Conservation (phyloP, 1,140 invertebrate species). For the Eueides isabella region DNA sequence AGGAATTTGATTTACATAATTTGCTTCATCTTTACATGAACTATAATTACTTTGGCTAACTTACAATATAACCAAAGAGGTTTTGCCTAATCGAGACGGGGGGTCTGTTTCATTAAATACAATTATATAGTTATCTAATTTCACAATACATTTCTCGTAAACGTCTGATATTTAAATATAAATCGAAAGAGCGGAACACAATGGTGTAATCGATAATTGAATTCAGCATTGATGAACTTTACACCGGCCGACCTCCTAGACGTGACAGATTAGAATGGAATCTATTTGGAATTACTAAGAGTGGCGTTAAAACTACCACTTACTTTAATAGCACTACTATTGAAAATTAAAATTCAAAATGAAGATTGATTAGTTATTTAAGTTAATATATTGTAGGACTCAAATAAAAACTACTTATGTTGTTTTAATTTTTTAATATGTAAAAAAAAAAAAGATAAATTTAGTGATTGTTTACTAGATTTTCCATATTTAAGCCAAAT, state of each 20-base stretch:
- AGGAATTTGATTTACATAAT: too few relatives aligned
- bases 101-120: constrained; percentile 70
- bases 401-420: too few relatives aligned
- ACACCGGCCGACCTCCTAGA: constrained; percentile 77
- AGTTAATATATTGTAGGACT: too few relatives aligned
- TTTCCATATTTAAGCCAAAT: too few relatives aligned
- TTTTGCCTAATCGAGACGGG: constrained; percentile 44
- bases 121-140: constrained; percentile 72
- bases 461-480: too few relatives aligned
- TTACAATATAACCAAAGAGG: background rate
- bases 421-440: too few relatives aligned
- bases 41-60: background rate
- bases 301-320: constrained; percentile 39
- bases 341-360: too few relatives aligned
- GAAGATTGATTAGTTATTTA: too few relatives aligned
- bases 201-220: constrained; percentile 82
- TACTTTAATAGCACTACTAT: too few relatives aligned
- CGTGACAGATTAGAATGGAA: constrained; percentile 81
- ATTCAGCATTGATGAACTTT: constrained; percentile 82
- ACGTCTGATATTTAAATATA: constrained; percentile 81
- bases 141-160: constrained; percentile 79
- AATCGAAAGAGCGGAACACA: constrained; percentile 80
- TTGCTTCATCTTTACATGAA: too few relatives aligned
- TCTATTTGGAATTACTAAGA: constrained; percentile 59
- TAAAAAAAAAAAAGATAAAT: too few relatives aligned